Evolutionary conservation across 2,888 invertebrate species (phyloP).

Genomic region (Oegoconia quadripuncta): DNA sequence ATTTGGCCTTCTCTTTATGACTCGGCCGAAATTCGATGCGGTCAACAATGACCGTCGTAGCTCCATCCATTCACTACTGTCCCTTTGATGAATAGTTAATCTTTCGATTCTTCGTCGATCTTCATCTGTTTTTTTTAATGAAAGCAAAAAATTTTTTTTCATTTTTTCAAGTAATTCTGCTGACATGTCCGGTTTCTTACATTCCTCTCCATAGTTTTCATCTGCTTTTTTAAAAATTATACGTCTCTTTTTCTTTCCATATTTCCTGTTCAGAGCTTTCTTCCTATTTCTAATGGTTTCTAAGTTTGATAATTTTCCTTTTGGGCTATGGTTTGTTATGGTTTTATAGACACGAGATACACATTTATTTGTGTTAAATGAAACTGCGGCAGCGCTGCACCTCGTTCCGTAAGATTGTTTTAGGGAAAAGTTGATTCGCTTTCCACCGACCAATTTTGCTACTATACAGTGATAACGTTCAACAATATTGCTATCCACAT

Average conservation of each 20-base stretch:
- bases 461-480: constrained; percentile 9
- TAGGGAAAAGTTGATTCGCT: constrained; percentile 8
- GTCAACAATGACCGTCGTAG: constrained; percentile 12
- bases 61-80: constrained; percentile 16
- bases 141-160: too few relatives aligned
- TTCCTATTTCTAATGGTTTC: constrained; percentile 5
- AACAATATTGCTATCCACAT: constrained; percentile 6
- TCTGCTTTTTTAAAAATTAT: constrained; percentile 1
- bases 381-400: constrained; percentile 5
- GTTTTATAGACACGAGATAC: background rate
- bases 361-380: constrained; percentile 1
- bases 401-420: constrained; percentile 3
- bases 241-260: background rate
- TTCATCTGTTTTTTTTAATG: constrained; percentile 8
- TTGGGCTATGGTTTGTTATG: background rate
- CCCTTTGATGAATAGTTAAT: constrained; percentile 14
- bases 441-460: constrained; percentile 12
- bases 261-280: background rate
- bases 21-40: constrained; percentile 18
- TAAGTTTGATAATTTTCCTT: constrained; percentile 2
- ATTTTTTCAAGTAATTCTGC: background rate
- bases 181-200: constrained; percentile 11
- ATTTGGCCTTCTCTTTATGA: constrained; percentile 9
- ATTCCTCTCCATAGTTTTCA: constrained; percentile 12
- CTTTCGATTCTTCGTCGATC: constrained; percentile 7